Conservation (phyloP, 2,888 invertebrate species). For the Orthonychiurus folsomi region DNA sequence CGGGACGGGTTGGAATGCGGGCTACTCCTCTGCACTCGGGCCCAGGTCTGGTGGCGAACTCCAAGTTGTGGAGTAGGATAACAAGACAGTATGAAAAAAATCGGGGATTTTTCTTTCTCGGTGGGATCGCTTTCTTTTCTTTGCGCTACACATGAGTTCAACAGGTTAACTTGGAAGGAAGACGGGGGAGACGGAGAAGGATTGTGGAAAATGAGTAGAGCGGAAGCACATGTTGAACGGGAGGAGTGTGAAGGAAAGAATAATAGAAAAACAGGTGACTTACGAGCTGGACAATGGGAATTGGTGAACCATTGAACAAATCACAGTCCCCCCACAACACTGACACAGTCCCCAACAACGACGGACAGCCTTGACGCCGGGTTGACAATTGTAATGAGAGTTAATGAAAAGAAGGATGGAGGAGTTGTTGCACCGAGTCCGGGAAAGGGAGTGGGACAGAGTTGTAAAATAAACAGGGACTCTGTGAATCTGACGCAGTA, state of each 20-base stretch:
- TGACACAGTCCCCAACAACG: neutral
- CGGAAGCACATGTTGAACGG: conserved; percentile 8
- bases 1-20: conserved; percentile 17
- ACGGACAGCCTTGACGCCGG: too few species aligned
- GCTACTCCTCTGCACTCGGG: neutral
- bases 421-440: conserved; percentile 17
- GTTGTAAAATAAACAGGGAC: conserved; percentile 41
- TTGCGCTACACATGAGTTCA: conserved; percentile 35
- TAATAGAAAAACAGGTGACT: neutral
- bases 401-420: conserved; percentile 13
- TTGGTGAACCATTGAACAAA: neutral
- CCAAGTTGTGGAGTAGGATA: neutral
- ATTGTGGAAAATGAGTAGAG: neutral
- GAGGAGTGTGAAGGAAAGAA: neutral
- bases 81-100: conserved; percentile 20
- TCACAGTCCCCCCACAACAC: neutral
- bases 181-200: conserved; percentile 12
- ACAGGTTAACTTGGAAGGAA: conserved; percentile 35
- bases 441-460: conserved; percentile 36
- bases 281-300: neutral
- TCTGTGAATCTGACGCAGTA: conserved; percentile 41
- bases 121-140: conserved; percentile 33
- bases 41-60: too few species aligned
- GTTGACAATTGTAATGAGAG: conserved; percentile 8
- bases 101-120: conserved; percentile 22